phyloP scores from a whole-genome alignment of 2,113 vertebrate genomes.

The Cyanoramphus novaezelandiae region DNA sequence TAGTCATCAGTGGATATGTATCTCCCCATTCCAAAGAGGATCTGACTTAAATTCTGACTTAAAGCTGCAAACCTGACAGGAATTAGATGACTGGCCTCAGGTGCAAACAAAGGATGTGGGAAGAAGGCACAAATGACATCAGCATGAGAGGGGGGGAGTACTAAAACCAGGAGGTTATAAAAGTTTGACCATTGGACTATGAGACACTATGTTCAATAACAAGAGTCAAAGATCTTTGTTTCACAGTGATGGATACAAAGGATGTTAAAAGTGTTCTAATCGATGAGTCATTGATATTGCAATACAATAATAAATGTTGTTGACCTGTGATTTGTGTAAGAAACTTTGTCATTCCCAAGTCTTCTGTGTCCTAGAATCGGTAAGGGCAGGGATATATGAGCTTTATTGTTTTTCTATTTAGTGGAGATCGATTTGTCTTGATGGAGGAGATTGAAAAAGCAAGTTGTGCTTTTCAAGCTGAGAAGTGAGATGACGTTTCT shows the following conservation, averaged over 20 bases:
- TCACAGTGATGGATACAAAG: not conserved
- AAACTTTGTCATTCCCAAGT: not conserved
- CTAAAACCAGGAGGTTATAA: not conserved
- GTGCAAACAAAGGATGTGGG: not conserved
- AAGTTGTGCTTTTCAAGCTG: not conserved
- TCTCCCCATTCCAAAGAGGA: not conserved
- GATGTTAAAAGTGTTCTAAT: not conserved
- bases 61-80: not conserved
- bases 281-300: not conserved
- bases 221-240: not conserved
- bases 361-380: not conserved
- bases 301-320: not conserved
- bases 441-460: not conserved
- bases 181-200: not conserved
- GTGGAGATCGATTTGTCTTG: not conserved
- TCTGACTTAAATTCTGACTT: not conserved
- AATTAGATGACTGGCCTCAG: not conserved
- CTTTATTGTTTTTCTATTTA: not conserved
- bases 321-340: not conserved
- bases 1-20: accelerated
- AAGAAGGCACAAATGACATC: not conserved
- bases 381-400: not conserved
- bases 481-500: not conserved
- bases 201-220: not conserved
- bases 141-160: not conserved